These are phyloP conservation scores for Hestina assimilis DNA, from an alignment of 1,140 invertebrate genomes.

Conservation along the genomic window DNA sequence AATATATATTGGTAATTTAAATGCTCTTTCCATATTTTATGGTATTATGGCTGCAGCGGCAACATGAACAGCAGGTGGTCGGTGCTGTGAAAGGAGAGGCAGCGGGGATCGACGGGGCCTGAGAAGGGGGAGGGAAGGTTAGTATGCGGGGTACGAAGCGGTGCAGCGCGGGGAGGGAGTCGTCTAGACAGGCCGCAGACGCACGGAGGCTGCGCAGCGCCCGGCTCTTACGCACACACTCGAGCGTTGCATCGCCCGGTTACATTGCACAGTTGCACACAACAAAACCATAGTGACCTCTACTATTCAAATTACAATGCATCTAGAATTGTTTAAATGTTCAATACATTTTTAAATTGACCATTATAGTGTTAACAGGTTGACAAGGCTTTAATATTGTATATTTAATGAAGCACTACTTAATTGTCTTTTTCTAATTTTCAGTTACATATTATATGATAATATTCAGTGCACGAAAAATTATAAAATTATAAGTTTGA, in stretches of 20 bases:
- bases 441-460: no score
- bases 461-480: no score
- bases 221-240: constrained; percentile 50
- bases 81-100: constrained; percentile 48
- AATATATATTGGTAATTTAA: background rate
- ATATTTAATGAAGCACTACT: background rate
- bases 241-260: constrained; percentile 48
- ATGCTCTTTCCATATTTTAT: background rate
- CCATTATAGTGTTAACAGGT: background rate
- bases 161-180: constrained; percentile 33
- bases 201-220: constrained; percentile 69
- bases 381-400: background rate
- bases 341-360: background rate
- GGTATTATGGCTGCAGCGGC: background rate
- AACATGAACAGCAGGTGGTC: constrained; percentile 29
- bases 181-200: constrained; percentile 76
- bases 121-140: constrained; percentile 10
- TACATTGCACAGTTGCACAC: constrained; percentile 40
- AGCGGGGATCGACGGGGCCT: constrained; percentile 28
- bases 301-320: constrained; percentile 43
- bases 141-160: constrained; percentile 21
- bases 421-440: no score
- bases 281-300: constrained; percentile 43
- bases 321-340: constrained; percentile 33
- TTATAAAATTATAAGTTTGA: no score